These are phyloP conservation scores for Scaptodrosophila lebanonensis DNA, from an alignment of 1,140 invertebrate species.

Conservation along the genomic window DNA sequence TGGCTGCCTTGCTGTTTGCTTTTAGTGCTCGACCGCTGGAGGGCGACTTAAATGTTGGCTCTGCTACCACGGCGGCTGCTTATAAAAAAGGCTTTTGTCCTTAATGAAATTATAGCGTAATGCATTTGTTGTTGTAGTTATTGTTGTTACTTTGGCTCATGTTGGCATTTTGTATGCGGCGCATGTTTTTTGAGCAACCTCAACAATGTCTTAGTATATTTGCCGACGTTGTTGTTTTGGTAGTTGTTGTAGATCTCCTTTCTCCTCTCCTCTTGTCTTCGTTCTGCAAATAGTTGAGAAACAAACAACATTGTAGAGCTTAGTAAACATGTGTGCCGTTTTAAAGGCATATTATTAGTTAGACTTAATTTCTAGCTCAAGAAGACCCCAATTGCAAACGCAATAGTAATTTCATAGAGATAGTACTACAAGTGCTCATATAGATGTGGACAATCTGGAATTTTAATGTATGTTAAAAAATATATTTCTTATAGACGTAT, in stretches of 20 bases:
- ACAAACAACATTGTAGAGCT: background rate
- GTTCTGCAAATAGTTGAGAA: background rate
- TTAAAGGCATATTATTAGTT: no score
- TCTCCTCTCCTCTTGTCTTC: no score
- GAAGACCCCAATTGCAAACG: no score
- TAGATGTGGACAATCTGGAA: no score
- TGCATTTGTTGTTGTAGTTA: conserved; percentile 42
- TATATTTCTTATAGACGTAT: no score
- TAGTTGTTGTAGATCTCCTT: no score
- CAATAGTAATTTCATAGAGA: no score
- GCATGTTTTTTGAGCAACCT: conserved; percentile 34
- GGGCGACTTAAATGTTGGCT: conserved; percentile 1
- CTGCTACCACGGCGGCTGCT: conserved; percentile 16
- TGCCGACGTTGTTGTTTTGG: background rate
- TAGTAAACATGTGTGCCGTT: no score
- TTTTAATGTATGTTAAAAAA: no score
- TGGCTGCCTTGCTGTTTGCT: background rate
- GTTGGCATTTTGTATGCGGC: conserved; percentile 38
- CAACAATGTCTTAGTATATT: background rate
- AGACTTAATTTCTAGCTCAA: no score
- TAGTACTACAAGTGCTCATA: no score
- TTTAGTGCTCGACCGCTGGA: background rate
- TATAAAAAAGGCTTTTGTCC: conserved; percentile 55
- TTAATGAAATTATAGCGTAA: conserved; percentile 74
- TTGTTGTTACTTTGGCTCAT: conserved; percentile 26